A percentile compares a stretch with the other conserved stretches of the same genome.
Conservation (phyloP, 2,113 vertebrate species). For the Ptilorrhoa leucosticta region DNA sequence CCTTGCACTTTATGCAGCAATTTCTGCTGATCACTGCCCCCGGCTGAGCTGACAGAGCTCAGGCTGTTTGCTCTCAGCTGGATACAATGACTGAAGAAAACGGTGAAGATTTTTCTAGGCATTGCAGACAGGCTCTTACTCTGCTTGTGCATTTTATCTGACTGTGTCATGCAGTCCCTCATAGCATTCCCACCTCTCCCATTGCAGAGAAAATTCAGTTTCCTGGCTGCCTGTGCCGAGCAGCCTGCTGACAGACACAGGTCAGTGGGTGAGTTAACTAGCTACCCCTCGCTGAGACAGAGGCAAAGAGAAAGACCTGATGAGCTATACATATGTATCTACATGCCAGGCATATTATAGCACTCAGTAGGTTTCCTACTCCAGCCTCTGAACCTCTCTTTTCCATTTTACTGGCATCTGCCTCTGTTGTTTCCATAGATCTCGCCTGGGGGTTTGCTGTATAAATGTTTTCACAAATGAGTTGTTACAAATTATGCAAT, state of each 20-base stretch:
- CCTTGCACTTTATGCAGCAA: not conserved
- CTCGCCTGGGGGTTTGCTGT: not conserved
- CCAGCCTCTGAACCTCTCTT: not conserved
- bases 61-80: not conserved
- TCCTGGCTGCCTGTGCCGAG: not conserved
- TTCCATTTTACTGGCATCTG: not conserved
- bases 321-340: conserved; percentile 33
- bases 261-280: conserved; percentile 55
- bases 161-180: not conserved
- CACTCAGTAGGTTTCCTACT: not conserved
- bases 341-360: not conserved
- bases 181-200: not conserved
- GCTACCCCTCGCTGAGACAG: not conserved
- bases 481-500: not conserved
- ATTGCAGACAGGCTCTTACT: not conserved
- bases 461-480: not conserved
- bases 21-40: not conserved
- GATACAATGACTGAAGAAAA: not conserved
- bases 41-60: not conserved
- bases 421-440: not conserved
- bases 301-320: not conserved
- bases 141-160: not conserved
- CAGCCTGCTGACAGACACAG: conserved; percentile 49
- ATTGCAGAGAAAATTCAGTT: not conserved
- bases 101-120: not conserved